Base-by-base conservation (phyloP, 2,888 invertebrate genomes). In the Tipula unca region DNA sequence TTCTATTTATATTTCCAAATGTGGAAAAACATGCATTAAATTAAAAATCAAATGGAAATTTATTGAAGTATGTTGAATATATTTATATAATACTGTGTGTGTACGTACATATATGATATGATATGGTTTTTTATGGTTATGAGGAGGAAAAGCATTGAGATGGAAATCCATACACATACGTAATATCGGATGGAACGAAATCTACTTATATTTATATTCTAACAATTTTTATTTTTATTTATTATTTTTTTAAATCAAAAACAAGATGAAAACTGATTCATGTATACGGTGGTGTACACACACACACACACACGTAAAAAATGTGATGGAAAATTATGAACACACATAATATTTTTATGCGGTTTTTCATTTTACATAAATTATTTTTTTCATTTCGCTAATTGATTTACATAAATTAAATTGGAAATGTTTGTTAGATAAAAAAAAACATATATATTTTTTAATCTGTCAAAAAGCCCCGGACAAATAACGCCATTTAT, bases 21-120 rank as follows among this genome's bases (percentile, higher is more conserved):
- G 69, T 69, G 69, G 69, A 69, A 69, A 48, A 69, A 69, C 69
- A 69, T 69, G 69, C 69, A 69, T 69, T 69, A 69, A 69, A 69
- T 69, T 69, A 69, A 69, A 69, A 69, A 69, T 69, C 69, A 69
- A 69, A 69, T 69, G 69, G 69, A 69, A 69, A 69, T 69, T 69
- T 69, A 69, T 69, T 69, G 69, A 69, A 69, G 69, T 69, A 69
- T 69, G 69, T 69, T 69, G 69, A 69, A 69, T 25, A 69, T 69
- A 69, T 69, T 20, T 69, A 69, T 10, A 69, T 69, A 69, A 69
- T 69, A 69, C 69, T 25, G 25, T 25, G 69, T 25, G 69, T 25
- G 25, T 69, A 25, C 25, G 25, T 48, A n/a, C 17, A 48, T 48
- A 17, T n/a, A 69, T 69, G 20, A 69, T 25, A 69, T 69, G 69